Percentiles rank a stretch among this genome's conserved stretches.
Conservation (phyloP, 2,797 vertebrate genomes). For the Otus scops region DNA sequence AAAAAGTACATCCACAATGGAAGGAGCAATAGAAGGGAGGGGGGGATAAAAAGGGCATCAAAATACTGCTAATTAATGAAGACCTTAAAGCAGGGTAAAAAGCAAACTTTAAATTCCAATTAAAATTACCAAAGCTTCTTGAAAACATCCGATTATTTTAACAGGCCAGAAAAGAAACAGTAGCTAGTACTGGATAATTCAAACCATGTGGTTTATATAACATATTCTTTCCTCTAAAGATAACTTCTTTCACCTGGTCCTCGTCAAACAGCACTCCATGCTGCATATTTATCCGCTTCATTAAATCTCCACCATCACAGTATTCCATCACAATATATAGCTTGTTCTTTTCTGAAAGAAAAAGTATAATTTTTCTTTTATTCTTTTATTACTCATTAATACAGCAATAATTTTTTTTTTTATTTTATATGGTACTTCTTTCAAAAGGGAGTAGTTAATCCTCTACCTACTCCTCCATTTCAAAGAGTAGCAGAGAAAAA, state of each 20-base stretch:
- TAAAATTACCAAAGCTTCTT: neutral
- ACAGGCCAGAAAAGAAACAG: neutral
- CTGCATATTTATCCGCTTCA: slow-evolving; percentile 86
- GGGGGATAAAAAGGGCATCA: neutral
- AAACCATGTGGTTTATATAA: neutral
- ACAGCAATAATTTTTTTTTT: neutral
- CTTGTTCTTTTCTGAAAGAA: slow-evolving; percentile 79
- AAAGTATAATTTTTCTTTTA: neutral
- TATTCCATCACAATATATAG: slow-evolving; percentile 93
- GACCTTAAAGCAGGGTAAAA: neutral
- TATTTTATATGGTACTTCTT: neutral
- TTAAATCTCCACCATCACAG: slow-evolving; percentile 91
- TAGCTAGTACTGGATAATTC: neutral
- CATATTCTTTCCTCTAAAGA: neutral
- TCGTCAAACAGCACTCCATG: slow-evolving; percentile 84
- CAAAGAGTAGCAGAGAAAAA: neutral
- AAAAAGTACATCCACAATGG: neutral
- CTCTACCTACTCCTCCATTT: neutral
- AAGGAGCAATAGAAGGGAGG: neutral
- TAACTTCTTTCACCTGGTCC: slow-evolving; percentile 80
- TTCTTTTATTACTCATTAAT: neutral
- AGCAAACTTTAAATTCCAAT: neutral
- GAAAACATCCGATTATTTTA: neutral
- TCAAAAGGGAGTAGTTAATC: neutral
- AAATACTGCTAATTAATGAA: neutral